Conservation (phyloP, 2,113 vertebrate species). For the Abramis brama region DNA sequence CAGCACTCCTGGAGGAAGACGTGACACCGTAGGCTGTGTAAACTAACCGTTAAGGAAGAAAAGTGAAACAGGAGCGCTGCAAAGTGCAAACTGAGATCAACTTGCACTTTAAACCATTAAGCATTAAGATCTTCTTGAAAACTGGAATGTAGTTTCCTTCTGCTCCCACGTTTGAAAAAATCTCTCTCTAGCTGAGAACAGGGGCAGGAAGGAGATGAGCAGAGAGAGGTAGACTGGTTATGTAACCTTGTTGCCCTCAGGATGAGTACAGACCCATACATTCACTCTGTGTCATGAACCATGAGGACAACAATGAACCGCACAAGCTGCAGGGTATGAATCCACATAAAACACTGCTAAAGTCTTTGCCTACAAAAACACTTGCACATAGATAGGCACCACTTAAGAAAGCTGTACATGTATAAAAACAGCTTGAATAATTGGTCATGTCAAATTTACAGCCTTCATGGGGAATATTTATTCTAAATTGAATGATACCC, state of each 20-base stretch:
- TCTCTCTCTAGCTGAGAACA: conserved; percentile 1
- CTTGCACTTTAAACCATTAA: neutral
- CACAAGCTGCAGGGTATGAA: conserved; percentile 15
- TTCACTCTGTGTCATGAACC: conserved; percentile 32
- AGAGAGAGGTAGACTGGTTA: conserved; percentile 26
- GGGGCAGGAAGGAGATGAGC: conserved; percentile 8
- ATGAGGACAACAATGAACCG: conserved; percentile 3
- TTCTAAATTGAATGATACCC: neutral
- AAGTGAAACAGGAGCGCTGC: conserved; percentile 9
- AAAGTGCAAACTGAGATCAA: neutral
- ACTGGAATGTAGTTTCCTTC: neutral
- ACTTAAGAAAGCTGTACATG: neutral
- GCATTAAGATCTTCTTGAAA: neutral
- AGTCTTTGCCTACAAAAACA: neutral
- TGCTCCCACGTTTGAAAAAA: neutral
- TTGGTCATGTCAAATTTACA: neutral
- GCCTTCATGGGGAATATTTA: neutral
- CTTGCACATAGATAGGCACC: neutral
- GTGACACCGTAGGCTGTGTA: conserved; percentile 15
- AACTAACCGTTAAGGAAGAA: conserved; percentile 1
- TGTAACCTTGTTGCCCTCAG: conserved; percentile 17
- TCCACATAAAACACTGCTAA: neutral
- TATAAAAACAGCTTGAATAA: neutral
- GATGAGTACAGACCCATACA: conserved; percentile 18
- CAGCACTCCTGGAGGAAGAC: neutral